Evolutionary conservation across 2,888 invertebrate genomes (phyloP).

Genomic region (Gandaritis pyraliata): DNA sequence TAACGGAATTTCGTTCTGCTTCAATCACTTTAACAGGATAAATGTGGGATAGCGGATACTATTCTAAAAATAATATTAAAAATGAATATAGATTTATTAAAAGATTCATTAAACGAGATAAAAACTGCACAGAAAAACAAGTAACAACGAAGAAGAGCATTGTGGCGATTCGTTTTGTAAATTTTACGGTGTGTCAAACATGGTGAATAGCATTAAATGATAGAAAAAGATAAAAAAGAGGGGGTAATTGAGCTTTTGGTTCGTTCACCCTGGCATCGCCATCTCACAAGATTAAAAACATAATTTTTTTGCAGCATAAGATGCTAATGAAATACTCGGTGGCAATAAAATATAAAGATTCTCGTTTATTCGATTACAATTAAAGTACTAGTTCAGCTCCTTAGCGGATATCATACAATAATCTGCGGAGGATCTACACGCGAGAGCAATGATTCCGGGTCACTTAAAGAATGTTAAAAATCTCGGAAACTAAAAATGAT

Average conservation of each 20-base stretch:
- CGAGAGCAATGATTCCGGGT: too few species aligned
- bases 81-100: conserved; percentile 2
- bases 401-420: too few species aligned
- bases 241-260: conserved; percentile 52
- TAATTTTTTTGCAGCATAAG: background rate
- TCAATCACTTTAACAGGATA: conserved; percentile 22
- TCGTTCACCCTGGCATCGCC: conserved; percentile 53
- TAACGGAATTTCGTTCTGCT: conserved; percentile 28
- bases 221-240: conserved; percentile 52
- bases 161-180: conserved; percentile 58
- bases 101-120: conserved; percentile 1
- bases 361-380: too few species aligned
- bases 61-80: conserved; percentile 9
- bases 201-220: conserved; percentile 50
- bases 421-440: too few species aligned
- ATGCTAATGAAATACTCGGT: background rate
- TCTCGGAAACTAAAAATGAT: too few species aligned
- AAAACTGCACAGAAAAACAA: conserved; percentile 30
- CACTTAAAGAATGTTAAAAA: too few species aligned
- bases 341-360: too few species aligned
- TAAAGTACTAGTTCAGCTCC: too few species aligned
- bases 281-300: conserved; percentile 4
- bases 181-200: conserved; percentile 61
- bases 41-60: conserved; percentile 11
- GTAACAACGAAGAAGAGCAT: conserved; percentile 39